Evolutionary conservation across 2,113 vertebrate genomes (phyloP).

Genomic region (Junco hyemalis): DNA sequence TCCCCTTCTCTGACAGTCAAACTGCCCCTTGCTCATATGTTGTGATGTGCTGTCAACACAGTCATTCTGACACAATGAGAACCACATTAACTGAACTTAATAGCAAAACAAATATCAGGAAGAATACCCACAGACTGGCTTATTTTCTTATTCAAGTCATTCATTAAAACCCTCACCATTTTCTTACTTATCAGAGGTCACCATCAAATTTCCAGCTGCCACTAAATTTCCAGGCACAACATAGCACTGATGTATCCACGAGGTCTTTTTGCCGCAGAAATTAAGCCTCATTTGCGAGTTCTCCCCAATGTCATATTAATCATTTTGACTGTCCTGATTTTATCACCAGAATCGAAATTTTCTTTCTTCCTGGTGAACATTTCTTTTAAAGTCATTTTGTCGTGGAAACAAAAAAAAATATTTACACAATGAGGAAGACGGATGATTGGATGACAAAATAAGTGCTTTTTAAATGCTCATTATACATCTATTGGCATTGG

Average conservation of each 20-base stretch:
- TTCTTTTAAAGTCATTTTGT: slow-evolving; percentile 16
- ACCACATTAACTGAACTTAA: neutral
- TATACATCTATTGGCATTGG: slow-evolving; percentile 7
- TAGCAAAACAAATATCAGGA: slow-evolving; percentile 39
- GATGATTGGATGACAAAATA: slow-evolving; percentile 41
- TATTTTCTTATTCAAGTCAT: slow-evolving; percentile 44
- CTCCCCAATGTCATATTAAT: slow-evolving; percentile 33
- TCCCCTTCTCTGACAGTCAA: neutral
- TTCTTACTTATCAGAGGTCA: slow-evolving; percentile 39
- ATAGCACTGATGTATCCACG: slow-evolving; percentile 15
- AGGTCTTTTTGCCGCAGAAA: slow-evolving; percentile 34
- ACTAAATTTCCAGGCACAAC: slow-evolving; percentile 41
- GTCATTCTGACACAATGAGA: slow-evolving; percentile 21
- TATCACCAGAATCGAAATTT: slow-evolving; percentile 41
- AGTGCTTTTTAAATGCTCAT: neutral
- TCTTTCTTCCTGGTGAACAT: slow-evolving; percentile 33
- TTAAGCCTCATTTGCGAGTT: neutral
- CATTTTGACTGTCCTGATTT: slow-evolving; percentile 51
- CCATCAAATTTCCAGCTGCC: slow-evolving; percentile 57
- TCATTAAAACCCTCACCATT: slow-evolving; percentile 39
- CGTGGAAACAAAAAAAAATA: slow-evolving; percentile 40
- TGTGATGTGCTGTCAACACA: neutral
- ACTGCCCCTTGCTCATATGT: neutral
- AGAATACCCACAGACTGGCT: neutral
- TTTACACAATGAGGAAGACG: slow-evolving; percentile 31